Evolutionary conservation across 2,797 vertebrate genomes (phyloP).

Genomic region (Phataginus tetradactyla): DNA sequence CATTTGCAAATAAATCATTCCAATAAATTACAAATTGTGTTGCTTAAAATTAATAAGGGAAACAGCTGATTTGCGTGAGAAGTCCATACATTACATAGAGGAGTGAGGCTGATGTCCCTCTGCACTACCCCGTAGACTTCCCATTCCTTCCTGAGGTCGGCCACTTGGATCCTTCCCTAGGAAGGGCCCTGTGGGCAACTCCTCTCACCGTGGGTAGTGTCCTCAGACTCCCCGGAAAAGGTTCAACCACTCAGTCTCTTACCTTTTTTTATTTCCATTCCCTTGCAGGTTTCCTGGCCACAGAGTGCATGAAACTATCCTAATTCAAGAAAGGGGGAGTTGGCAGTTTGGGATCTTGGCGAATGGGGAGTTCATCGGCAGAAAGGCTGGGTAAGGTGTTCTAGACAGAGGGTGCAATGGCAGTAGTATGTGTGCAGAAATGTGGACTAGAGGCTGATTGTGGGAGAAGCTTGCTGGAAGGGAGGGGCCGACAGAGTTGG

Average conservation of each 20-base stretch:
- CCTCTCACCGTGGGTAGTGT: background rate
- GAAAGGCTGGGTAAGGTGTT: background rate
- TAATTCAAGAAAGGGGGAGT: background rate
- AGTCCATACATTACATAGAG: background rate
- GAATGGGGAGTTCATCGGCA: background rate
- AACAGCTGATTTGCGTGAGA: background rate
- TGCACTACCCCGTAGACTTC: background rate
- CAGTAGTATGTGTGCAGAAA: background rate
- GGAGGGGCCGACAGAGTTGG: background rate
- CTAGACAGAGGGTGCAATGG: background rate
- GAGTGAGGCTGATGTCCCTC: background rate
- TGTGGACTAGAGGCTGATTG: background rate
- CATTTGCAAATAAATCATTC: background rate
- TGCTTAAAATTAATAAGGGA: background rate
- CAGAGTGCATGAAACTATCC: background rate
- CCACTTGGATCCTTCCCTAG: background rate
- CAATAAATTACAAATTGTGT: background rate
- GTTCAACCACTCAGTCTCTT: background rate
- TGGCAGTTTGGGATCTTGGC: background rate
- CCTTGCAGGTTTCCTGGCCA: background rate
- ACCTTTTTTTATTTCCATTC: background rate
- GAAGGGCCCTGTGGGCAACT: background rate
- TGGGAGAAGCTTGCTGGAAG: background rate
- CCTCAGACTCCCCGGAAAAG: background rate
- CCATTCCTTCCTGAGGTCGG: background rate